Base-by-base conservation (phyloP, 2,113 vertebrate species). In the Pithys albifrons region DNA sequence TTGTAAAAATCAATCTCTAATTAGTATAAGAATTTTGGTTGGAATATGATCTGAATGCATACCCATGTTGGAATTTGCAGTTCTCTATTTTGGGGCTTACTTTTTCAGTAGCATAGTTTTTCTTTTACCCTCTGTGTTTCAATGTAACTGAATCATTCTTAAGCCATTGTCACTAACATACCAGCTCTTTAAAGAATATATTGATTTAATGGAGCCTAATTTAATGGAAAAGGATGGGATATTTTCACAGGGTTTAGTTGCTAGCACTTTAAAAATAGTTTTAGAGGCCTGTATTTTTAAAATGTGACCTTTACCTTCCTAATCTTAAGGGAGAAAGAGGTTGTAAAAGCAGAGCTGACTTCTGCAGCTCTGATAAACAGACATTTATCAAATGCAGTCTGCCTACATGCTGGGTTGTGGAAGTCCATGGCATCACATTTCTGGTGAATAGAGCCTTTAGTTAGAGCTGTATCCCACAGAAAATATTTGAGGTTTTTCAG, bases 401-500 rank as follows among this genome's bases (percentile, higher is more conserved):
- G 88, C 88, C 91, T 83, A 5, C 59, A 85, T 51, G 72, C 89
- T 90, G 90, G 73, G 57, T 31, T 93, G 67, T 75, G 67, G 93
- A 92, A 96, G 88, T 48, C 82, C 28, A 41, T 46, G 71, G 95
- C 93, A 91, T 95, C 91, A 25, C 61, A 28, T 96, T 96, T 94
- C 95, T 79, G 86, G 93, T 96, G 88, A 97, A 96, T 51, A 91
- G 94, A 96, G 66, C 37, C 84, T 78, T 91, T 93, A 96, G 94
- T 96, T 88, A 95, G 78, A 62, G 69, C 66, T 94, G 54, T 81
- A 66, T 79, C 90, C 91, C 89, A 86, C 91, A 96, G 94, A 86
- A 97, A 96, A 97, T 97, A 93, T 84, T 97, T 97, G 96, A 96
- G 95, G 95, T 92, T 95, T 97, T 97, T 94, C 89, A 85, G 80